Conservation (phyloP, 2,113 vertebrate genomes). For the Naja naja region DNA sequence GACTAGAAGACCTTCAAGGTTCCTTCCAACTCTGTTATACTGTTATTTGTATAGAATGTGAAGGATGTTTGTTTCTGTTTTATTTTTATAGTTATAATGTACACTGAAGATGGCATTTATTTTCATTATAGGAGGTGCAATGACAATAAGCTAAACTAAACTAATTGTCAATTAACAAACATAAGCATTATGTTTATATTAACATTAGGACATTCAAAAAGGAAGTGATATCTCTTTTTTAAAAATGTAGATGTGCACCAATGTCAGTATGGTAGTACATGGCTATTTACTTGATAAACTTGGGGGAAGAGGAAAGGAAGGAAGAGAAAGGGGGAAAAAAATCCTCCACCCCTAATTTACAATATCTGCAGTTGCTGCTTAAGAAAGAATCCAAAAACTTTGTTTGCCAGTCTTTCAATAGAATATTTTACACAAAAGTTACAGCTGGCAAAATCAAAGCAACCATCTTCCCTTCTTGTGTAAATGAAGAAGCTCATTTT, state of each 20-base stretch:
- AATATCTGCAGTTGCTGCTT: conserved; percentile 18
- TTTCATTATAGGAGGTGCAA: too few relatives aligned
- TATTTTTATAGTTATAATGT: too few relatives aligned
- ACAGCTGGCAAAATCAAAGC: conserved; percentile 10
- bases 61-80: too few relatives aligned
- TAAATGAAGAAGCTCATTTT: background rate
- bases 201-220: conserved; percentile 8
- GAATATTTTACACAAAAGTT: background rate
- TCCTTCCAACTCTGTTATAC: background rate
- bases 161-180: background rate
- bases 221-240: background rate
- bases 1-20: background rate
- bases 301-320: background rate
- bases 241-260: background rate
- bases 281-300: conserved; percentile 24
- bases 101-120: too few relatives aligned
- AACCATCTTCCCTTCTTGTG: background rate
- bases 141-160: too few relatives aligned
- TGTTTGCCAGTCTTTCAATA: conserved; percentile 20
- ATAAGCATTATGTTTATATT: background rate
- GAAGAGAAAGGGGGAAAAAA: background rate
- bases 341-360: background rate
- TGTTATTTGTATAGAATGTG: too few relatives aligned
- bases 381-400: background rate
- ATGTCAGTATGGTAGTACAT: conserved; percentile 12